These are phyloP conservation scores for Ischnus inquisitorius DNA, from an alignment of 2,888 invertebrate species.

Conservation along the genomic window DNA sequence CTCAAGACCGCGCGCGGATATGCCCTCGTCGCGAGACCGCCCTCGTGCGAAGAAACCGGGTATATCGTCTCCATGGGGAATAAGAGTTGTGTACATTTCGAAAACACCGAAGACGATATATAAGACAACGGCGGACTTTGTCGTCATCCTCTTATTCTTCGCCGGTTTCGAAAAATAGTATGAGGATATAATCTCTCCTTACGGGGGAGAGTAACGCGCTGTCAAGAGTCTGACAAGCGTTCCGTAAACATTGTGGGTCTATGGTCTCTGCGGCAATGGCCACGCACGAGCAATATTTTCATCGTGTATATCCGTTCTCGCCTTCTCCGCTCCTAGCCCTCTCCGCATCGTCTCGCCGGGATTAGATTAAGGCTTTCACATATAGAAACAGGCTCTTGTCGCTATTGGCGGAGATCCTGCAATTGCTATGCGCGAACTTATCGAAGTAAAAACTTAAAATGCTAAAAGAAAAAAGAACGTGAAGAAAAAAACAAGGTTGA, in stretches of 20 bases:
- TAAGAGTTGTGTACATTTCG: constrained; percentile 46
- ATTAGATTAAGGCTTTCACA: constrained; percentile 56
- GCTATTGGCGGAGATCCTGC: constrained; percentile 51
- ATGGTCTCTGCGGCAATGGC: constrained; percentile 52
- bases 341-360: constrained; percentile 32
- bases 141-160: constrained; percentile 38
- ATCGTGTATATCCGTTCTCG: background rate
- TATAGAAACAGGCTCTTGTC: constrained; percentile 4
- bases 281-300: constrained; percentile 54
- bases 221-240: constrained; percentile 59
- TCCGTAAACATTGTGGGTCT: constrained; percentile 65
- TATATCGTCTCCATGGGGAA: constrained; percentile 47
- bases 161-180: constrained; percentile 32
- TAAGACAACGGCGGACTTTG: constrained; percentile 50
- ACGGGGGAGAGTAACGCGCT: constrained; percentile 59
- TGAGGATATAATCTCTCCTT: constrained; percentile 57
- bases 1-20: constrained; percentile 35
- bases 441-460: constrained; percentile 10
- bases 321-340: background rate
- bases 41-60: constrained; percentile 47
- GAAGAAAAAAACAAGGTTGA: constrained; percentile 2
- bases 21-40: constrained; percentile 46
- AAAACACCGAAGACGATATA: constrained; percentile 46
- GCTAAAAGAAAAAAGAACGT: background rate
- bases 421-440: constrained; percentile 9